These are phyloP conservation scores for Achlya flavicornis DNA, from an alignment of 2,888 invertebrate genomes.

Conservation along the genomic window DNA sequence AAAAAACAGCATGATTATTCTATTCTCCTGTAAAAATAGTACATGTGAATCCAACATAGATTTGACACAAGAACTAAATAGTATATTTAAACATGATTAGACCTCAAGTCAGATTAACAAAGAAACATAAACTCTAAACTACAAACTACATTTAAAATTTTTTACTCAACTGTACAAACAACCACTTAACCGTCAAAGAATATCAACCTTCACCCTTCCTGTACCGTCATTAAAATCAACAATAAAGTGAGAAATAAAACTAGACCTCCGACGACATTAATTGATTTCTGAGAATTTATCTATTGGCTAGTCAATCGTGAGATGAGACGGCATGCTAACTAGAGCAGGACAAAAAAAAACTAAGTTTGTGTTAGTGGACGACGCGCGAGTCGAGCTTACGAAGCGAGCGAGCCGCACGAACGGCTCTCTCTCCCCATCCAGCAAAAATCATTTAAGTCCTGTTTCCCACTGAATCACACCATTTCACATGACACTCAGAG, in stretches of 20 bases:
- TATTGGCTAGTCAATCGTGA: not conserved
- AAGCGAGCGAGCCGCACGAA: no score
- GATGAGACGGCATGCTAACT: not conserved
- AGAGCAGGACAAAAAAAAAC: not conserved
- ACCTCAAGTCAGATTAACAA: slow-evolving; percentile 11
- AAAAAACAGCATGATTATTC: not conserved
- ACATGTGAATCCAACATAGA: not conserved
- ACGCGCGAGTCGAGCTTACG: no score
- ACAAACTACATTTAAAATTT: slow-evolving; percentile 12
- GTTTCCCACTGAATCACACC: no score
- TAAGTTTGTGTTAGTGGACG: no score
- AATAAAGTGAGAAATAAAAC: slow-evolving; percentile 7
- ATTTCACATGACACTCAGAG: no score
- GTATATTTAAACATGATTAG: not conserved
- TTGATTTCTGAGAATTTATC: not conserved
- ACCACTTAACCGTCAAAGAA: slow-evolving; percentile 4
- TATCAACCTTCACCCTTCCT: slow-evolving; percentile 11
- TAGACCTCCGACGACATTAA: not conserved
- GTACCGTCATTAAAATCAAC: slow-evolving; percentile 8
- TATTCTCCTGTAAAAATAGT: not conserved
- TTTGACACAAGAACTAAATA: not conserved
- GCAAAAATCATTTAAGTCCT: no score
- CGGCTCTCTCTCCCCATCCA: no score
- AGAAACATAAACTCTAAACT: slow-evolving; percentile 13
- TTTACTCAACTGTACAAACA: slow-evolving; percentile 15